phyloP scores from a whole-genome alignment of 2,113 vertebrate genomes.

The Caranx melampygus region DNA sequence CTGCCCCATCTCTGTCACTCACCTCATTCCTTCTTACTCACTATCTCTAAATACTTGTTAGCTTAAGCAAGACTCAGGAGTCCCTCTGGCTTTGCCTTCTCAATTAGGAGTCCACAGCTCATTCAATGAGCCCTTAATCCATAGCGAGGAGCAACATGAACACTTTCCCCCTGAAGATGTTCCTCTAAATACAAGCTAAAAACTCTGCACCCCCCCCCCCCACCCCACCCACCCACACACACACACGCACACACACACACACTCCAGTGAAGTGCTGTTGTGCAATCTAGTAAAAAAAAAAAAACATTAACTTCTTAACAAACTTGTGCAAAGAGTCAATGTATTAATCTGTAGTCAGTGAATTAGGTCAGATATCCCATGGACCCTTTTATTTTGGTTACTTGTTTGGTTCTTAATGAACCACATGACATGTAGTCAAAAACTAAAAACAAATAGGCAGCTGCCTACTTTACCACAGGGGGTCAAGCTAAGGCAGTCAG shows the following conservation, averaged over 20 bases:
- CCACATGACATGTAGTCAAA: slow-evolving; percentile 24
- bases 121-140: slow-evolving; percentile 61
- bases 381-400: not conserved
- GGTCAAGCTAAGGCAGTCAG: slow-evolving; percentile 34
- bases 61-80: slow-evolving; percentile 53
- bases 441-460: slow-evolving; percentile 36
- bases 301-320: slow-evolving; percentile 30
- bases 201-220: slow-evolving; percentile 16
- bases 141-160: slow-evolving; percentile 33
- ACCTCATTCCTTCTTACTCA: slow-evolving; percentile 47
- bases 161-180: slow-evolving; percentile 31
- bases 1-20: slow-evolving; percentile 32
- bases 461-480: slow-evolving; percentile 26
- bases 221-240: too few relatives aligned
- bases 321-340: slow-evolving; percentile 31
- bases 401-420: slow-evolving; percentile 18
- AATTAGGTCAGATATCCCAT: slow-evolving; percentile 8
- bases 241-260: too few relatives aligned
- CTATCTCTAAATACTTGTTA: slow-evolving; percentile 61
- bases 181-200: slow-evolving; percentile 53
- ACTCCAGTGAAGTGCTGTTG: not conserved
- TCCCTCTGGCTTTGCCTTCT: slow-evolving; percentile 60
- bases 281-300: slow-evolving; percentile 35
- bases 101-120: slow-evolving; percentile 55
- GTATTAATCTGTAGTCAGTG: not conserved